Evolutionary conservation across 2,797 vertebrate genomes (phyloP), one percentile per base, ranked within the genome.

Genomic region (Schizopygopsis pylzovi): DNA sequence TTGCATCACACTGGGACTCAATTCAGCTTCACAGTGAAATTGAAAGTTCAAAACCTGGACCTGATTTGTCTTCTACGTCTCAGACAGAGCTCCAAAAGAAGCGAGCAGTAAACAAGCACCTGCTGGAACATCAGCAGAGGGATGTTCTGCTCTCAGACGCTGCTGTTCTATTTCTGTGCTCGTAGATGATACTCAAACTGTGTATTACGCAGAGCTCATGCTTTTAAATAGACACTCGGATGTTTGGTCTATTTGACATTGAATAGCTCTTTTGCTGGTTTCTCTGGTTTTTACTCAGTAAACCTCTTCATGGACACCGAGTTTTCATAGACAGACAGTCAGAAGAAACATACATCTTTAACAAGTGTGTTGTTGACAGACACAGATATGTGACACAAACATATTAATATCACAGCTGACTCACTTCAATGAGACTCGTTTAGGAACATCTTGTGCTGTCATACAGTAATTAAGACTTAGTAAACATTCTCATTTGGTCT

Each of bases 391-490:
- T 68, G 77, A 72, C 88, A 61, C 37, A 84, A 71, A 86, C 73
- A 88, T 81, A 77, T 92, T 91, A 88, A 87, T 91, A 84, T 92
- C 79, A 87, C 82, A 90, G 83, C 56, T 91, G 90, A 92, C 82
- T 56, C 86, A 85, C 11, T 76, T 20, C 76, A 52, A 4, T 83
- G 79, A 89, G 78, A 86, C 90, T 86, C 88, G 85, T 91, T 89
- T 90, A 67, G 87, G 93, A 92, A 93, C 91, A 91, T 78, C 82
- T 54, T 90, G 93, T 91, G 72, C 85, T 43, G 56, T 80, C 70
- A 22, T 52, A n/a, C 39, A 45, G 78, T 82, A 71, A 63, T 75
- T 52, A 6, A 81, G 59, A 67, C 41, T 20, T 73, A 0, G 39
- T 71, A 70, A 85, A 85, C 83, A 84, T 70, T 56, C 33, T 52